Base-by-base conservation (phyloP, 2,888 invertebrate genomes). In the Lathronympha strigana region DNA sequence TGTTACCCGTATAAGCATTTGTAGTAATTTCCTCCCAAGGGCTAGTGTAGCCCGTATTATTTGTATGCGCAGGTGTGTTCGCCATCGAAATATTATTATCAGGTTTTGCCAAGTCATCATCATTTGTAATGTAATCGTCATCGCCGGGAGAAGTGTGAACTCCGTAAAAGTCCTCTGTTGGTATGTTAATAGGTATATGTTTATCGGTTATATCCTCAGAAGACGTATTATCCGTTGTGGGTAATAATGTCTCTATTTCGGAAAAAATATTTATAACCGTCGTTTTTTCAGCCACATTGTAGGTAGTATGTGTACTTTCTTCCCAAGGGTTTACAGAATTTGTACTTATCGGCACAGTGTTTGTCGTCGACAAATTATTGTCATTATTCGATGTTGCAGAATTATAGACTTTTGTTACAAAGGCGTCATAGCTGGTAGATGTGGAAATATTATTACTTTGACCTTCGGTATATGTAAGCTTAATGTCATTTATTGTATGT, bases 401-500 rank as follows among this genome's bases (percentile, higher is more conserved):
- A 17, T 40, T 15, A 17, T 40, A 13, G 3, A 40, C n/a, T 15
- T 15, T 40, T 17, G 1, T 38, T 38, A 40, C 8, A 5, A 40
- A 17, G 8, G 15, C 8, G 8, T 40, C 40, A 40, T 17, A 17
- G 9, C 40, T 40, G 40, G 40, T 40, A 40, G 40, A 40, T 40
- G 17, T 6, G 17, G 15, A 3, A 4, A 40, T 17, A 11, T 6
- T 33, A 33, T 33, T 9, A 33, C 33, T 33, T 33, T 33, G 6
- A 36, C 23, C 23, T 8, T n/a, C 38, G 21, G 11, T 13, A 54
- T 21, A 9, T 5, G 38, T 21, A 40, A 8, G 4, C 4, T 6
- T 28, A 25, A n/a, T 19, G 1, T 17, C 28, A n/a, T 19, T 31
- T 21, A 70, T 70, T 50, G 61, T 63, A 49, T 61, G 33, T 47